These are phyloP conservation scores for Drosophila kohkoa DNA, from an alignment of 1,140 invertebrate genomes.

Conservation along the genomic window DNA sequence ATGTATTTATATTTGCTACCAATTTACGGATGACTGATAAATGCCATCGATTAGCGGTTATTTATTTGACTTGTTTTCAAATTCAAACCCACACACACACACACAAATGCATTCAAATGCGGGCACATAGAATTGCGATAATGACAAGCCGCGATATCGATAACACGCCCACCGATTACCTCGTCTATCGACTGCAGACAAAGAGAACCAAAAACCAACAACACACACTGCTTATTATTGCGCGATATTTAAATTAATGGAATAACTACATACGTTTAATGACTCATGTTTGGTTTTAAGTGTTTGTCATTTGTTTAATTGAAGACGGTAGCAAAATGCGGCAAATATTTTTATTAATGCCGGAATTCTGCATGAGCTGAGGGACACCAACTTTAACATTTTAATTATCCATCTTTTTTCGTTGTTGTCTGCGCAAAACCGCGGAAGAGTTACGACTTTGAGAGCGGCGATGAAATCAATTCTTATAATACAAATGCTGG, in stretches of 20 bases:
- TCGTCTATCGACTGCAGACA: constrained; percentile 4
- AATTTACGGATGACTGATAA: constrained; percentile 21
- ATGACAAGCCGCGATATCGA: background rate
- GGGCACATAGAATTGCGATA: background rate
- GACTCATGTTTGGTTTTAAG: constrained; percentile 11
- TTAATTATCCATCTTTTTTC: constrained; percentile 16
- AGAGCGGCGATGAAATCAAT: constrained; percentile 4
- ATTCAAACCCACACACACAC: constrained; percentile 4
- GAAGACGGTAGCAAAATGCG: constrained; percentile 10
- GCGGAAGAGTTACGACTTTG: constrained; percentile 6
- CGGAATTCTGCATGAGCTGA: constrained; percentile 5
- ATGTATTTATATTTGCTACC: constrained; percentile 6
- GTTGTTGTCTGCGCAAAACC: background rate
- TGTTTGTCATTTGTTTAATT: constrained; percentile 7
- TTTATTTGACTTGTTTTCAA: constrained; percentile 2
- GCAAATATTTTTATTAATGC: constrained; percentile 8
- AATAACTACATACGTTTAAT: constrained; percentile 21
- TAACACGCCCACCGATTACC: constrained; percentile 5
- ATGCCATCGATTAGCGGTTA: constrained; percentile 6
- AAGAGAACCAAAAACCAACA: constrained; percentile 4
- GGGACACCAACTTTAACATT: background rate
- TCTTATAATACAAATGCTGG: background rate
- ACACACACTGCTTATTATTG: background rate
- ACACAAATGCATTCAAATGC: background rate
- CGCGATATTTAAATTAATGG: constrained; percentile 5